A percentile compares a stretch with the other conserved stretches of the same genome.
These are phyloP conservation scores for Petrosia ficiformis DNA, from an alignment of 37 sponge, comb jelly and placozoan genomes.

Conservation along the genomic window DNA sequence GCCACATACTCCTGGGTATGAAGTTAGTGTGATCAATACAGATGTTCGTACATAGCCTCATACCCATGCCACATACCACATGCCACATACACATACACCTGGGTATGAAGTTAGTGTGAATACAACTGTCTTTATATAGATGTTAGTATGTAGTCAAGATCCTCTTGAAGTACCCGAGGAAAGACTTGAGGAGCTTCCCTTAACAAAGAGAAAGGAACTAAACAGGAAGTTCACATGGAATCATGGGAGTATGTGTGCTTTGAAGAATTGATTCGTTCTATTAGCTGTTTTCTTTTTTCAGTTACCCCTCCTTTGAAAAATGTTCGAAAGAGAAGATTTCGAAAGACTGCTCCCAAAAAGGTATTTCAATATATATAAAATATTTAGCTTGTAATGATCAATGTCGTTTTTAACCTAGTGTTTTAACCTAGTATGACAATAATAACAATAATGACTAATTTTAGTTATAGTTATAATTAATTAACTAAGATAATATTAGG, in stretches of 20 bases:
- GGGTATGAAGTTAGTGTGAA: no score
- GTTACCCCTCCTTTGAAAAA: constrained; percentile 96
- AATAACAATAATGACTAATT: no score
- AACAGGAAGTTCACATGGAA: constrained; percentile 66
- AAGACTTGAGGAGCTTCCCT: constrained; percentile 37
- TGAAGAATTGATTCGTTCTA: background rate
- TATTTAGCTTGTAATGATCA: no score
- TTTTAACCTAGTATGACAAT: no score
- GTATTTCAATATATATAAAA: constrained; percentile 26
- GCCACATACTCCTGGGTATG: no score
- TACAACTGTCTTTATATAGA: constrained; percentile 15
- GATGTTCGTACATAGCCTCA: no score
- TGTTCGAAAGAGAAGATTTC: constrained; percentile 88
- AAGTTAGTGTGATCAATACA: no score
- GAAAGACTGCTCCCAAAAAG: constrained; percentile 94
- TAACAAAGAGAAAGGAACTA: constrained; percentile 62
- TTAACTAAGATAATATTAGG: no score
- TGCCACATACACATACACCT: no score
- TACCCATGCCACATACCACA: no score
- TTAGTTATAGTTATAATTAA: no score
- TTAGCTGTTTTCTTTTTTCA: constrained; percentile 17
- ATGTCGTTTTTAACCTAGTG: no score
- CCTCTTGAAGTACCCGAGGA: constrained; percentile 30
- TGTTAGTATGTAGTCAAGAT: constrained; percentile 50
- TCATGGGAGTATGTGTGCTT: constrained; percentile 70